These are phyloP conservation scores for Corythornis madagascariensis DNA, from an alignment of 2,113 vertebrate species.

Conservation along the genomic window DNA sequence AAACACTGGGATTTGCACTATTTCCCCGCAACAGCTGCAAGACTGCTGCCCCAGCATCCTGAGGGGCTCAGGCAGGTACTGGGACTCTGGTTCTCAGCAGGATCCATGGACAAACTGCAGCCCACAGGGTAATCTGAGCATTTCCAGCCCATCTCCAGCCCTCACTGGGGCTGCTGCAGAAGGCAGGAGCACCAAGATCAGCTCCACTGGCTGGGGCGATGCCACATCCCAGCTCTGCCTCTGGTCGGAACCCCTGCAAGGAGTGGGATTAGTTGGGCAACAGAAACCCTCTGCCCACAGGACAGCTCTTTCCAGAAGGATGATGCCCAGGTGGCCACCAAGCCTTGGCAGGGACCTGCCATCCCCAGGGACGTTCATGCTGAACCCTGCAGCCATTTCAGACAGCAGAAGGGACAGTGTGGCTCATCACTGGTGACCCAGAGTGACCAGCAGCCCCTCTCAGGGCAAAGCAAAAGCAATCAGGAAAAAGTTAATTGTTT, in stretches of 20 bases:
- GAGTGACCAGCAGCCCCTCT: neutral
- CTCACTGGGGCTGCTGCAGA: too few species aligned
- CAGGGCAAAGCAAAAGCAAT: neutral
- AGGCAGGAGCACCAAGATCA: rapidly evolving
- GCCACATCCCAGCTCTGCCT: neutral
- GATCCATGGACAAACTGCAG: neutral
- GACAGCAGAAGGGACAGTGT: rapidly evolving
- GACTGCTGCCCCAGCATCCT: neutral
- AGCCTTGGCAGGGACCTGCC: neutral
- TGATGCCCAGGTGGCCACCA: rapidly evolving
- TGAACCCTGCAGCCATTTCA: neutral
- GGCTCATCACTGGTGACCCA: neutral
- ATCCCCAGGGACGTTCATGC: neutral
- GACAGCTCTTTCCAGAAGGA: neutral
- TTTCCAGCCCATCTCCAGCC: neutral
- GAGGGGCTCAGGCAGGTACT: neutral
- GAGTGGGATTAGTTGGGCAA: neutral
- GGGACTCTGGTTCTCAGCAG: neutral
- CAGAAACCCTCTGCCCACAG: rapidly evolving
- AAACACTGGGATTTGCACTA: neutral
- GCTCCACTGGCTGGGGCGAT: neutral
- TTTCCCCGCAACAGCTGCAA: neutral
- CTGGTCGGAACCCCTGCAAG: rapidly evolving
- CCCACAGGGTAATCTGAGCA: neutral
- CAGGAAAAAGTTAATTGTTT: neutral